phyloP scores from a whole-genome alignment of 2,113 vertebrate species.

The Taxidea taxus region DNA sequence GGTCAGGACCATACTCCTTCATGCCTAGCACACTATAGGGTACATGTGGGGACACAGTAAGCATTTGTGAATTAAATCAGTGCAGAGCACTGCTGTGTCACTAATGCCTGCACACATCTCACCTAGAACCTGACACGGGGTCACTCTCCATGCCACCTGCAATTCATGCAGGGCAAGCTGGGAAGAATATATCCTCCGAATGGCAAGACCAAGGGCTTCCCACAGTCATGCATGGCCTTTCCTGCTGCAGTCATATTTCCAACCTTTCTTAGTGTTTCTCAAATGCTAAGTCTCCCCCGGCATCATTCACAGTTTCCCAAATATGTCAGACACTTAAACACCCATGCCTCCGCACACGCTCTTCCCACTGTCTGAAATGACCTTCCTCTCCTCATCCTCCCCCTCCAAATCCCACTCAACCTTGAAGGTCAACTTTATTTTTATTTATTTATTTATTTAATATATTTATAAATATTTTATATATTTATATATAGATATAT shows the following conservation, averaged over 20 bases:
- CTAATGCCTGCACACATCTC: not conserved
- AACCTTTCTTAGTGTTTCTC: not conserved
- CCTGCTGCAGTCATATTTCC: not conserved
- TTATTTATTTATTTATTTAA: too few relatives aligned
- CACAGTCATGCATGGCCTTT: not conserved
- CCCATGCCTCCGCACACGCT: not conserved
- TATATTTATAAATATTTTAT: too few relatives aligned
- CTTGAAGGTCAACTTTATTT: not conserved
- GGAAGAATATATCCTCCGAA: not conserved
- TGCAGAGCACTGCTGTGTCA: too few relatives aligned
- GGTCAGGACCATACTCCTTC: not conserved
- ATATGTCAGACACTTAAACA: not conserved
- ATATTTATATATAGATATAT: too few relatives aligned
- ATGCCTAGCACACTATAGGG: not conserved
- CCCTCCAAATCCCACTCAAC: not conserved
- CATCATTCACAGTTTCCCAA: not conserved
- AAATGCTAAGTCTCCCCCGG: not conserved
- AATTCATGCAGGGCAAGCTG: not conserved
- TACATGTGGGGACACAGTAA: not conserved
- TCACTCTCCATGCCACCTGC: not conserved
- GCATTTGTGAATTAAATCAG: not conserved
- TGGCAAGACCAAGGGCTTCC: not conserved
- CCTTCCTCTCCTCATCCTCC: not conserved
- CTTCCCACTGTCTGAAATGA: not conserved
- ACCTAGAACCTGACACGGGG: not conserved